Conservation (phyloP, 1,140 invertebrate genomes). For the Asbolus verrucosus region DNA sequence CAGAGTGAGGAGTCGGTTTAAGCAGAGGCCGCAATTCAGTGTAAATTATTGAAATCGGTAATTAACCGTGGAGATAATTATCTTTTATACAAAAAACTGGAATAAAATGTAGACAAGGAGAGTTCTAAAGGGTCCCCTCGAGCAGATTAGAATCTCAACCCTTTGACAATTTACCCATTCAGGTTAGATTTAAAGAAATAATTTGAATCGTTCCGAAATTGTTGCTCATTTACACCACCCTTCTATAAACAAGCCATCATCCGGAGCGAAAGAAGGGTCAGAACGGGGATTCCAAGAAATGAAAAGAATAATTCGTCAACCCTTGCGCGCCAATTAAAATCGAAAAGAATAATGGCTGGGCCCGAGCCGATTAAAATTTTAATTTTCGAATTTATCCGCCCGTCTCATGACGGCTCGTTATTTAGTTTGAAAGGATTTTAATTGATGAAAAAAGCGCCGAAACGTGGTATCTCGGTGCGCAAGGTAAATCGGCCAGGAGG, state of each 20-base stretch:
- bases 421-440: not conserved
- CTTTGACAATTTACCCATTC: slow-evolving; percentile 31
- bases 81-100: slow-evolving; percentile 17
- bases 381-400: slow-evolving; percentile 24
- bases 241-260: slow-evolving; percentile 44
- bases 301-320: slow-evolving; percentile 30
- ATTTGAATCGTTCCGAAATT: slow-evolving; percentile 41
- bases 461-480: not conserved
- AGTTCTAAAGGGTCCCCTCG: slow-evolving; percentile 8
- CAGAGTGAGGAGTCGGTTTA: too few species aligned
- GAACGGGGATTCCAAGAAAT: slow-evolving; percentile 24
- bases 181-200: slow-evolving; percentile 40
- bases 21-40: too few species aligned
- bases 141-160: slow-evolving; percentile 38
- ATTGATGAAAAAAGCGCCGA: slow-evolving; percentile 17
- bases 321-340: slow-evolving; percentile 41
- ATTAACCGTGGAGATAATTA: slow-evolving; percentile 14
- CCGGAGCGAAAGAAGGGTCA: slow-evolving; percentile 33
- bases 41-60: too few species aligned
- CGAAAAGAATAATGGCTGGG: slow-evolving; percentile 11
- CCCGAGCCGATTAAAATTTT: slow-evolving; percentile 29
- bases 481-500: slow-evolving; percentile 34
- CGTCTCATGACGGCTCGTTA: slow-evolving; percentile 3
- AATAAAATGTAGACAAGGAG: slow-evolving; percentile 7
- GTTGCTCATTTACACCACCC: slow-evolving; percentile 41